Percentiles rank a stretch among this genome's conserved stretches.
These are phyloP conservation scores for Gymnodraco acuticeps DNA, from an alignment of 2,797 vertebrate genomes.

Conservation along the genomic window DNA sequence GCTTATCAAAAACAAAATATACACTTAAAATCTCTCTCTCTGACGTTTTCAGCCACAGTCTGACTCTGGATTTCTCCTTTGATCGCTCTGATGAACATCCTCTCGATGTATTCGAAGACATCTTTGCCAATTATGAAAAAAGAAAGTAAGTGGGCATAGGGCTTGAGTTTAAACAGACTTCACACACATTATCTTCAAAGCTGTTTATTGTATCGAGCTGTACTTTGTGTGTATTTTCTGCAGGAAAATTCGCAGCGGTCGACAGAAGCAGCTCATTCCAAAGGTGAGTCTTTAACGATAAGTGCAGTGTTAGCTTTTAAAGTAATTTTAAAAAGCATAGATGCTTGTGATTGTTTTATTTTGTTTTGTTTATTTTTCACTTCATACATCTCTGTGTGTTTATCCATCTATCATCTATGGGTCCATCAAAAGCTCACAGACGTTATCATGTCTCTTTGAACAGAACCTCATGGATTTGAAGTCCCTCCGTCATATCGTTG, in stretches of 20 bases:
- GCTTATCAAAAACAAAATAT: background rate
- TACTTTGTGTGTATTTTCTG: slow-evolving; percentile 37
- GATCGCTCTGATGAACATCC: slow-evolving; percentile 92
- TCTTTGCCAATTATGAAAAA: slow-evolving; percentile 91
- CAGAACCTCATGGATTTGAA: slow-evolving; percentile 92
- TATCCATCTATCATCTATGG: background rate
- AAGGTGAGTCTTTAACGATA: slow-evolving; percentile 84
- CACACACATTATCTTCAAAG: background rate
- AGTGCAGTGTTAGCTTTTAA: background rate
- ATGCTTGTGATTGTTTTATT: background rate
- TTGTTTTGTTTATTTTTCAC: background rate
- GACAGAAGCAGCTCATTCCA: slow-evolving; percentile 95
- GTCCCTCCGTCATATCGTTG: slow-evolving; percentile 91
- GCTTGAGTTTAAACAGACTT: background rate
- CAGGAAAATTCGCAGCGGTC: slow-evolving; percentile 90
- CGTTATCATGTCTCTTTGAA: slow-evolving; percentile 30
- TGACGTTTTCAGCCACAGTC: slow-evolving; percentile 81
- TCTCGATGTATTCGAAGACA: slow-evolving; percentile 93
- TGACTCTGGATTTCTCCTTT: slow-evolving; percentile 94
- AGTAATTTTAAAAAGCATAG: background rate
- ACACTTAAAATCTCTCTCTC: no score
- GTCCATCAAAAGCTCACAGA: background rate
- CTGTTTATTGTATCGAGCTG: background rate
- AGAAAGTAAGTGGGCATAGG: slow-evolving; percentile 90
- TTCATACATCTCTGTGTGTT: background rate